A percentile compares a stretch with the other conserved stretches of the same genome.
phyloP scores from a whole-genome alignment of 2,888 invertebrate species.

The Malacosoma neustria region DNA sequence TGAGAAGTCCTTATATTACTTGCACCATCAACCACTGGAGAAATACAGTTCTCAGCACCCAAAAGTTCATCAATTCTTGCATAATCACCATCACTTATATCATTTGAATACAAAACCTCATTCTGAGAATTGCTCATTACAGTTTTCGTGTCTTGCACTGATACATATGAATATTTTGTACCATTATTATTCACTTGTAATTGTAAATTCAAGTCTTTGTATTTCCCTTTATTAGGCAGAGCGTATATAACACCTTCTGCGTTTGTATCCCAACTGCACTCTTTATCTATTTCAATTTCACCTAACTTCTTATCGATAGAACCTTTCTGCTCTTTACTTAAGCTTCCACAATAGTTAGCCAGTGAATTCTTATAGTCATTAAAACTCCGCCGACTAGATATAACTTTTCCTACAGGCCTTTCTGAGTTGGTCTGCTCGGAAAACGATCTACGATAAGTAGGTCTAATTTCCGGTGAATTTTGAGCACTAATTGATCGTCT shows the following conservation, averaged over 20 bases:
- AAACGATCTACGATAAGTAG: slow-evolving; percentile 61
- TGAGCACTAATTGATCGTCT: slow-evolving; percentile 57
- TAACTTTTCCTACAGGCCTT: slow-evolving; percentile 56
- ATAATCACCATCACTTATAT: slow-evolving; percentile 58
- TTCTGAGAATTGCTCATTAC: slow-evolving; percentile 67
- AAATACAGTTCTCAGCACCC: slow-evolving; percentile 59
- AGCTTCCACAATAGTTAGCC: slow-evolving; percentile 47
- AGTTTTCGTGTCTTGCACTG: slow-evolving; percentile 60
- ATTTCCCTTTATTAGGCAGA: slow-evolving; percentile 66
- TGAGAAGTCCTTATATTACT: slow-evolving; percentile 59
- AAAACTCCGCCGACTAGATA: slow-evolving; percentile 60
- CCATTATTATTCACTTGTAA: slow-evolving; percentile 68
- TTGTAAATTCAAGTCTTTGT: slow-evolving; percentile 63
- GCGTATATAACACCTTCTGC: slow-evolving; percentile 70
- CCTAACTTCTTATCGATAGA: slow-evolving; percentile 39
- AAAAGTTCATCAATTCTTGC: slow-evolving; percentile 61
- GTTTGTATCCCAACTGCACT: slow-evolving; percentile 75
- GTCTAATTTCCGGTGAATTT: slow-evolving; percentile 62
- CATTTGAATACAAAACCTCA: slow-evolving; percentile 57
- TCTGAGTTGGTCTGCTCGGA: slow-evolving; percentile 61
- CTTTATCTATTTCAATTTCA: slow-evolving; percentile 70
- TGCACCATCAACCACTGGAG: slow-evolving; percentile 46
- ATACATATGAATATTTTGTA: slow-evolving; percentile 62
- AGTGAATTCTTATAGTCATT: slow-evolving; percentile 61
- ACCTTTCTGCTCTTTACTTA: slow-evolving; percentile 32